phyloP scores from a whole-genome alignment of 2,888 invertebrate genomes.

The Cosmorhoe ocellata region DNA sequence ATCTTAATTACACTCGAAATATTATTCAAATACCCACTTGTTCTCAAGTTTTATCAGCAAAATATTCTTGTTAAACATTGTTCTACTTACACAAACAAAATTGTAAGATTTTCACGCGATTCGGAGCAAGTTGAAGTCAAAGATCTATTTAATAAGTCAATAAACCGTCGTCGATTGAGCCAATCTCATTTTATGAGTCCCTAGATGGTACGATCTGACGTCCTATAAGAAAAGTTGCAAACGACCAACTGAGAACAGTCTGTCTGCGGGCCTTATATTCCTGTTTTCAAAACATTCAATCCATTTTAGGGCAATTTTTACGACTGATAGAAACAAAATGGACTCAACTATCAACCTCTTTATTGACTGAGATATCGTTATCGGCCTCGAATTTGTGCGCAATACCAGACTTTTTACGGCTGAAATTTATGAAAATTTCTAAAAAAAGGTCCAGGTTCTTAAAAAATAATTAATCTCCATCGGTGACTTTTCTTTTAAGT shows the following conservation, averaged over 20 bases:
- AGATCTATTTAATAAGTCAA: constrained; percentile 78
- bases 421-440: constrained; percentile 44
- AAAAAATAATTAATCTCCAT: constrained; percentile 51
- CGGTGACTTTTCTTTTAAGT: constrained; percentile 21
- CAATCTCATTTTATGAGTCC: constrained; percentile 77
- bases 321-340: constrained; percentile 30
- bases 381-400: constrained; percentile 20
- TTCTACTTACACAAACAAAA: constrained; percentile 41
- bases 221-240: constrained; percentile 57
- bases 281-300: constrained; percentile 44
- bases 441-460: constrained; percentile 38
- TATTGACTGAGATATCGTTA: constrained; percentile 16
- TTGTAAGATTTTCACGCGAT: constrained; percentile 45
- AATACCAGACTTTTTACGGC: constrained; percentile 37
- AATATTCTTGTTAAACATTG: constrained; percentile 5
- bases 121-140: constrained; percentile 56
- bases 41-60: constrained; percentile 10
- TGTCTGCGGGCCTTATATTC: constrained; percentile 48
- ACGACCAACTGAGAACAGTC: constrained; percentile 50
- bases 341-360: constrained; percentile 24
- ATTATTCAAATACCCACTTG: constrained; percentile 8
- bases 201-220: constrained; percentile 63
- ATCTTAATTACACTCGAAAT: constrained; percentile 17
- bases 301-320: constrained; percentile 37
- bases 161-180: constrained; percentile 71